phyloP scores from a whole-genome alignment of 2,113 vertebrate species.

The Muntiacus reevesi region DNA sequence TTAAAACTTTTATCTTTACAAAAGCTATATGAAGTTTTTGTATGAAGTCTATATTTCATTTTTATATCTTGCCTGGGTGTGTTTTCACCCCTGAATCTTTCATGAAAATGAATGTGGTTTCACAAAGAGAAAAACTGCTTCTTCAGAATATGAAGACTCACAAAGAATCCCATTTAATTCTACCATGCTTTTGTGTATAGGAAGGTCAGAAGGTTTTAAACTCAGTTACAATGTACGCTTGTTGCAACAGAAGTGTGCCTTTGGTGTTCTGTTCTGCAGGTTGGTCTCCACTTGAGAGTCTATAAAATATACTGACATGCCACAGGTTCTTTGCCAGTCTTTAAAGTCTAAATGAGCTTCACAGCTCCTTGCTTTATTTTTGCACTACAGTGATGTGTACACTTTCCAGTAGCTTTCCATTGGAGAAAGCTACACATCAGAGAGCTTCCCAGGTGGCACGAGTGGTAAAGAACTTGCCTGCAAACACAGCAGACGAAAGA shows the following conservation, averaged over 20 bases:
- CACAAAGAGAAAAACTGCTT: conserved; percentile 33
- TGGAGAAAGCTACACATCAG: not conserved
- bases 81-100: not conserved
- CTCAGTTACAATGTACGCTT: not conserved
- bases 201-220: not conserved
- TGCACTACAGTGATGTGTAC: not conserved
- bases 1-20: conserved; percentile 33
- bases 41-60: not conserved
- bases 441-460: not conserved
- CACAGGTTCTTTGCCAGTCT: not conserved
- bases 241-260: not conserved
- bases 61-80: not conserved
- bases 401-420: not conserved
- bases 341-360: not conserved
- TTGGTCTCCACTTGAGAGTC: not conserved
- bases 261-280: not conserved
- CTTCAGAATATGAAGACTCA: not conserved
- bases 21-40: not conserved
- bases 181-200: not conserved
- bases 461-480: not conserved
- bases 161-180: conserved; percentile 38
- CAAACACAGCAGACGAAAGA: not conserved
- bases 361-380: not conserved
- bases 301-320: not conserved
- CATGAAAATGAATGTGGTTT: conserved; percentile 33